Percentiles rank a stretch among this genome's conserved stretches.
Evolutionary conservation across 2,113 vertebrate genomes (phyloP).

Genomic region (Turnix velox): DNA sequence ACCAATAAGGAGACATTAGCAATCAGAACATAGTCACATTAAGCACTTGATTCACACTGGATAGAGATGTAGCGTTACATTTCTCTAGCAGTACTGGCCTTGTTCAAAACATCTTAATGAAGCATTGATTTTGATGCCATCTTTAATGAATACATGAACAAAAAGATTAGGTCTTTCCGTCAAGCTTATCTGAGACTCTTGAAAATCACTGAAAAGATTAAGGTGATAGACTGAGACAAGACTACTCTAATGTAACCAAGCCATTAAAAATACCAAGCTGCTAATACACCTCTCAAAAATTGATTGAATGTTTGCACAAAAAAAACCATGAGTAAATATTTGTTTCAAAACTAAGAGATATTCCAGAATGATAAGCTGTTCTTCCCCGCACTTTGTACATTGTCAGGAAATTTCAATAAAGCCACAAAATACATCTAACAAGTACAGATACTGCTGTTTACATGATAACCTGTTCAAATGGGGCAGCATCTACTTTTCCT

Average conservation of each 20-base stretch:
- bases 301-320: not conserved
- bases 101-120: constrained; percentile 10
- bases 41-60: not conserved
- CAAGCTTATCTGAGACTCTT: constrained; percentile 1
- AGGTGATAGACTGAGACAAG: not conserved
- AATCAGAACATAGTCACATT: not conserved
- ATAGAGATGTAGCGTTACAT: not conserved
- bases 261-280: not conserved
- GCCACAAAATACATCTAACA: not conserved
- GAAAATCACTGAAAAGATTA: constrained; percentile 35
- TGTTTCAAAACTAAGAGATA: not conserved
- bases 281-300: not conserved
- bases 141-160: constrained; percentile 2
- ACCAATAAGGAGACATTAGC: not conserved
- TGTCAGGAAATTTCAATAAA: not conserved
- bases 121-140: constrained; percentile 20
- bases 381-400: not conserved
- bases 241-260: not conserved
- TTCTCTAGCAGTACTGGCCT: not conserved
- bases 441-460: not conserved
- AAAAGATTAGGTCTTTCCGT: constrained; percentile 2
- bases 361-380: not conserved
- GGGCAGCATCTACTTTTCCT: not conserved
- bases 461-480: not conserved
- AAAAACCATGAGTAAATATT: not conserved